Evolutionary conservation across 53 echinoderm and acorn worm genomes (phyloP), one percentile per base, ranked within the genome.

Genomic region (Antedon mediterranea): DNA sequence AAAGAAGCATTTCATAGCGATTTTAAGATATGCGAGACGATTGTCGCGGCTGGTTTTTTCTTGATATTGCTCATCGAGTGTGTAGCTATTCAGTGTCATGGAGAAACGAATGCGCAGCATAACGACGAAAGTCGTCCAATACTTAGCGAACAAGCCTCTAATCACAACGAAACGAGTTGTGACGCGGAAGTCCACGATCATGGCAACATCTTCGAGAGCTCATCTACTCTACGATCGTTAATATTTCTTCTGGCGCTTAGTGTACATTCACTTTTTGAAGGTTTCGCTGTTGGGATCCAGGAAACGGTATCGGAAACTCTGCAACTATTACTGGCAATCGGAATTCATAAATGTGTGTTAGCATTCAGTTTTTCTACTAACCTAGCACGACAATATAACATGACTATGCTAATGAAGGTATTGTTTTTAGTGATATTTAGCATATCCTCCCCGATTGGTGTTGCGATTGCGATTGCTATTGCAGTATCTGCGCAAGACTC

Each of bases 191-290:
- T 44, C 3, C 43, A 78, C 8, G 41, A 34, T 4, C 34, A 77
- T 34, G 78, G 29, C 1, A 26, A 30, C 28, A 30, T 28, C 31
- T n/a, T n/a, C n/a, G n/a, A n/a, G n/a, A n/a, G 32, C 34, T 71
- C 31, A 5, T 23, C 75, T 4, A 82, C 34, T 29, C 72, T 83
- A 23, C 34, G 84, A 70, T 78, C 84, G 5, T 0, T 83, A 2
- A 20, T 83, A 18, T 83, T 83, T 43, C 43, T 83, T 2, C 43
- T 83, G 2, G 84, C 84, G 31, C 76, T 83, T 29, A 34, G 44
- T 14, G 5, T 83, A 30, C 84, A 83, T 29, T 83, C 84, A 20
- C 13, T 83, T 4, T 83, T 83, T 30, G 84, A 83, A 32, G 84
- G 84, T 0, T 29, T 83, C 29, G 84, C 84, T 14, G 73, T 83